Evolutionary conservation across 2,113 vertebrate genomes (phyloP), one percentile per base, ranked within the genome.

Genomic region (Condylura cristata): DNA sequence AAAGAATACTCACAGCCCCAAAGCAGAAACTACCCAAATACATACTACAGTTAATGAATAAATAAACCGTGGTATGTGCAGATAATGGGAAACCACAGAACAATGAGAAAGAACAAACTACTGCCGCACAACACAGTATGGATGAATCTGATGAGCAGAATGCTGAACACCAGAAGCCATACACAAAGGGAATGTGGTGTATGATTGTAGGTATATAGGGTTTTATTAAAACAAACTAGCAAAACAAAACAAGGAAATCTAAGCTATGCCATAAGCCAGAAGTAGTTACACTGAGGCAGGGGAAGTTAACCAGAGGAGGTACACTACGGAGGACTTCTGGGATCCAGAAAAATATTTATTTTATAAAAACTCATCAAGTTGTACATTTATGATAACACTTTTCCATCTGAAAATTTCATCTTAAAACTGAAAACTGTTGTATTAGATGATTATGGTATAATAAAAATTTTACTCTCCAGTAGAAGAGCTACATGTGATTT

Each of bases 181-280:
- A 90, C 48, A 85, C 18, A 70, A 44, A 79, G 51, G 24, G 13
- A 81, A 85, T n/a, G 80, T 20, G 70, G 34, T 18, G 16, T 58
- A 84, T 12, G 34, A 39, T 89, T 89, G 84, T 58, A 76, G 16
- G 18, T 8, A 70, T 8, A 44, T 24, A 32, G 51, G 37, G 8
- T 63, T 74, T 74, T 44, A 4, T 88, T 80, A 32, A 44, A 3
- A 37, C 95, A 28, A 65, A 53, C 66, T n/a, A n/a, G n/a, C n/a
- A n/a, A n/a, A n/a, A n/a, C n/a, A n/a, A 85, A 81, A 58, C 2
- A 65, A 71, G 28, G 18, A 48, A 85, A 85, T 80, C 8, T 56
- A 88, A 81, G n/a, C 28, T 44, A n/a, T 53, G 30, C 5, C 34
- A 80, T 56, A 86, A 91, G 14, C 82, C 78, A 90, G 32, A 95